Evolutionary conservation across 30 jellyfish, hydroid and myxozoan genomes (phyloP), one percentile per base, ranked within the genome.

Genomic region (Euphysa ruthae): DNA sequence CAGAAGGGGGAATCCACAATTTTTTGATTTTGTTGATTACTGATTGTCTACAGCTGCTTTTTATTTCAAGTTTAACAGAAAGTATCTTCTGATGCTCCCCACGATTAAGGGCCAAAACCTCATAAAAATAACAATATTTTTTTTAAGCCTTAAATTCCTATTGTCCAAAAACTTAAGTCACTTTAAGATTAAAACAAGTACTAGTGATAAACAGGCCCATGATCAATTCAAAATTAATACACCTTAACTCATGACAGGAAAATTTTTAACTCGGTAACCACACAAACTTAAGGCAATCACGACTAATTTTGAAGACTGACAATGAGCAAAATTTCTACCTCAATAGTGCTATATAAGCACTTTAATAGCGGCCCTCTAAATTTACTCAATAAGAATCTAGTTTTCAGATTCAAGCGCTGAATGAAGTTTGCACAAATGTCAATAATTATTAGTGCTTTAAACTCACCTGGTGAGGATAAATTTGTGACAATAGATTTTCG

Each of bases 71-170:
- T 49, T 73, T 78, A 1, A 75, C 91, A 0, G 88, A 46, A 57
- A 86, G 30, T 4, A 86, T 68, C 38, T 78, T 78, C 55, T 34
- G 77, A 35, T 79, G 86, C 69, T 86, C 96, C 0, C 85, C 96
- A 0, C 96, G 92, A 77, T 86, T 86, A 31, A 86, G 78, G 1
- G 94, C 96, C 63, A 86, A 43, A 2, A 85, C 33, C 95, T 85
- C 20, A 25, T n/a, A 24, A 15, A 14, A 60, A 60, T 51, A 22
- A 20, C 61, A 50, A 72, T 29, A 23, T 8, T n/a, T 35, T n/a
- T 19, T 42, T 16, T 3, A n/a, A n/a, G n/a, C n/a, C n/a, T n/a
- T n/a, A n/a, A 38, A 38, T 38, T 8, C 52, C n/a, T 8, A 12
- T 38, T 38, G 52, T 8, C n/a, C 52, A 38, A 8, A 8, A 38